Evolutionary conservation across 2,888 invertebrate species (phyloP).

Genomic region (Sphaeridia pumilis): DNA sequence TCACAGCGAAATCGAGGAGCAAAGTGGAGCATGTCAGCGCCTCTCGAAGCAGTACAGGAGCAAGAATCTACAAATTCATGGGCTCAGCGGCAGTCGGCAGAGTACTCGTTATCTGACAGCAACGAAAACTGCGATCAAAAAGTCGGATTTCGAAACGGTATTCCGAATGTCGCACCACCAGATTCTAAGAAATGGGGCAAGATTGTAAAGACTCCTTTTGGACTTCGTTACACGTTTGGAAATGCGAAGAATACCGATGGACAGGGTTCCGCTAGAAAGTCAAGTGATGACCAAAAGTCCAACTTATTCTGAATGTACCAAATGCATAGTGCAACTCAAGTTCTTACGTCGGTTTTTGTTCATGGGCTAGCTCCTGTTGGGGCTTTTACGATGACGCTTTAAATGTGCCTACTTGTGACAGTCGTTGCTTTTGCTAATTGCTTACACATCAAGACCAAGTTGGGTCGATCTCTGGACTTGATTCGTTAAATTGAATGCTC

Average conservation of each 20-base stretch:
- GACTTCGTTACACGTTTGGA: constrained; percentile 35
- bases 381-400: no score
- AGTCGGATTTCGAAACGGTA: constrained; percentile 10
- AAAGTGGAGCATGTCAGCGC: constrained; percentile 30
- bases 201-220: constrained; percentile 35
- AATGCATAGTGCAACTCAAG: no score
- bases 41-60: constrained; percentile 30
- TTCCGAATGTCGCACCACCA: constrained; percentile 13
- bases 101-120: neutral
- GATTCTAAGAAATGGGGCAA: constrained; percentile 35
- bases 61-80: constrained; percentile 32
- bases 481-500: no score
- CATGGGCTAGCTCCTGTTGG: no score
- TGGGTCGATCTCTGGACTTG: no score
- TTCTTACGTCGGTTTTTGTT: no score
- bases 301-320: neutral
- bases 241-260: constrained; percentile 8
- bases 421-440: no score
- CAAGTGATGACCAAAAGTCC: neutral
- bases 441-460: no score
- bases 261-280: neutral
- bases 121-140: neutral
- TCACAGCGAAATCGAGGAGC: constrained; percentile 45
- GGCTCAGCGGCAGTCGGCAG: constrained; percentile 20
- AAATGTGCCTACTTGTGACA: no score